Evolutionary conservation across 2,797 vertebrate genomes (phyloP), one percentile per base, ranked within the genome.

Genomic region (Scarus forsteni): DNA sequence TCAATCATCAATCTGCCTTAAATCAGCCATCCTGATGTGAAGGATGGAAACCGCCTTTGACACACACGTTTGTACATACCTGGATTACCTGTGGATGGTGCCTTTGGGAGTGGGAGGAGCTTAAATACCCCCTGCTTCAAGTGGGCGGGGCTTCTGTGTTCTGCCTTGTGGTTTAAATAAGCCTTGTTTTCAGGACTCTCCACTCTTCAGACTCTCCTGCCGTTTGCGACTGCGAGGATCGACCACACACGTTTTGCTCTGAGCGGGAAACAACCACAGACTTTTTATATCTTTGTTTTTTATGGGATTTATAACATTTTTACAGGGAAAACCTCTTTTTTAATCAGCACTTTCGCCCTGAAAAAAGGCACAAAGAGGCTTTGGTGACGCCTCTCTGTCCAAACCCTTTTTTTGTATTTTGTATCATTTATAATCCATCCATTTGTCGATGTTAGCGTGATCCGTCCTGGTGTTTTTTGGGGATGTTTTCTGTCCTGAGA

Each of bases 261-360:
- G 70, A 85, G 74, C 57, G 46, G 84, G 82, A 73, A 83, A 82
- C 49, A 79, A 90, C 86, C 88, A 88, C 83, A 83, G 36, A 78
- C 39, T 51, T 82, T 83, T 73, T 55, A 5, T 65, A 42, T 56
- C n/a, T 58, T 39, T 42, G 4, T 42, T 66, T 54, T 65, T 40
- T 55, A 78, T 69, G 56, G 2, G 45, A 70, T 81, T 83, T 71
- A 51, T 78, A 69, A 57, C 69, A 38, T 16, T 66, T 72, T 18
- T n/a, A 70, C 44, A 68, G 76, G 73, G 65, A 76, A 58, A 79
- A 74, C 66, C 70, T 77, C 44, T 70, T 64, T 60, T 66, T 66
- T n/a, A 49, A 59, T 80, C 42, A 44, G 90, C 88, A 90, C 88
- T 89, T 51, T 89, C 89, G 65, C 58, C 60, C 12, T 70, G 40